Evolutionary conservation across 2,888 invertebrate genomes (phyloP), one percentile per base, ranked within the genome.

Genomic region (Tricholauxania praeusta): DNA sequence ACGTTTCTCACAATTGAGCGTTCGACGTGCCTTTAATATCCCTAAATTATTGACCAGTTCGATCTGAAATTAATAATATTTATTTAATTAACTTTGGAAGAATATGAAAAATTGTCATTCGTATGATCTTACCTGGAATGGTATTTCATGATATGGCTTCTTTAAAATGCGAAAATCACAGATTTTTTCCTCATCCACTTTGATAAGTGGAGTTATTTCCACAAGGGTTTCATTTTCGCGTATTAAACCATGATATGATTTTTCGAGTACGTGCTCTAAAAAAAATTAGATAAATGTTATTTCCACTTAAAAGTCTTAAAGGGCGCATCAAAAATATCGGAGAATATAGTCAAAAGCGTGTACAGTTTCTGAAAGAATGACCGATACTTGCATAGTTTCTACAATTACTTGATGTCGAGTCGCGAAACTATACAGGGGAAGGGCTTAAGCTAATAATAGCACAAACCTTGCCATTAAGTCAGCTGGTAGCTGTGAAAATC

Each of bases 211-310:
- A 76, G 96, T 96, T 82, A 96, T 95, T 88, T 96, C 96, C 80
- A 97, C 96, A 79, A 94, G 89, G 69, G 96, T 95, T 88, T 96
- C 96, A 88, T 96, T 96, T 90, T 97, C 97, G 81, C 94, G 93
- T 83, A 97, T 95, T 87, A 97, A 90, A 52, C 96, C 97, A 84
- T 96, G 96, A 89, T 96, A 97, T 76, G 96, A 96, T 82, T 94
- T 94, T 84, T 96, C 95, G 59, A 94, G 90, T 84, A 87, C 84
- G 73, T 83, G 82, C 76, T 87, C 87, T 87, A 72, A 59, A 79
- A 60, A 39, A 71, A 68, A 49, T 57, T 12, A 15, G 19, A 22
- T 14, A 62, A 59, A 69, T 51, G 3, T 32, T 47, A n/a, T 39
- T 22, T 28, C 1, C 39, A 39, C 39, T 10, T 39, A 39, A 10